A percentile compares a stretch with the other conserved stretches of the same genome.
phyloP scores from a whole-genome alignment of 92 coral and sea anemone species.

The Epizoanthus ramosus region DNA sequence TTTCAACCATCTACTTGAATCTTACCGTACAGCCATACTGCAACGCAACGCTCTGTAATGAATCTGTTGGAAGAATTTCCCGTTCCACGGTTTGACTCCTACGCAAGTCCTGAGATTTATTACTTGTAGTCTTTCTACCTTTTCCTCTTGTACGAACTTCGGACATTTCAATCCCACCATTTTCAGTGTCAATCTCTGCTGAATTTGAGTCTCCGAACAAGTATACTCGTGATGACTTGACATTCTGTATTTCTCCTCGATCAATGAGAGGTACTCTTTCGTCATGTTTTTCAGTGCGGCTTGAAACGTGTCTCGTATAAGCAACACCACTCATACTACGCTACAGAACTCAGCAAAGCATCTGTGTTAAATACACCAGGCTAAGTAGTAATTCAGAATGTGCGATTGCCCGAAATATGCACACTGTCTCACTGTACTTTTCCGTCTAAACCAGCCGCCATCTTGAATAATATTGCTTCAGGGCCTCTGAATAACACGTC shows the following conservation, averaged over 20 bases:
- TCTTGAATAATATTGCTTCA: conserved; percentile 2
- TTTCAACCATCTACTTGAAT: neutral
- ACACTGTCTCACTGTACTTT: conserved; percentile 3
- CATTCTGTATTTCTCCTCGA: conserved; percentile 77
- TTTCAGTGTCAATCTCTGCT: conserved; percentile 70
- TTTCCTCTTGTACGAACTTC: conserved; percentile 89
- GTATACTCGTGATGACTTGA: conserved; percentile 79
- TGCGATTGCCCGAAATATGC: conserved; percentile 26
- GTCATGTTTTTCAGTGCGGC: conserved; percentile 48
- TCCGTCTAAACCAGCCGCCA: conserved; percentile 35
- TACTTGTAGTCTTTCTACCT: conserved; percentile 50
- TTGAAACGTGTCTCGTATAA: conserved; percentile 55
- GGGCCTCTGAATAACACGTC: conserved; percentile 26
- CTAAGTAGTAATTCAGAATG: neutral
- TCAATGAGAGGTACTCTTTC: conserved; percentile 38
- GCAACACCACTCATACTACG: conserved; percentile 35
- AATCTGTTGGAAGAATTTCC: conserved; percentile 77
- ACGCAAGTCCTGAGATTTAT: conserved; percentile 56
- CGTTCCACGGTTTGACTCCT: conserved; percentile 80
- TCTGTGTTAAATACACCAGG: neutral
- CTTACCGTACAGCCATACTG: conserved; percentile 98
- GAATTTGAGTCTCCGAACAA: conserved; percentile 88
- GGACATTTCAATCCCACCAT: conserved; percentile 77
- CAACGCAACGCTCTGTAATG: conserved; percentile 87
- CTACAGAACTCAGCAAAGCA: neutral